Conservation (phyloP, 37 sponge, comb jelly and placozoan species). For the Ephydatia muelleri region DNA sequence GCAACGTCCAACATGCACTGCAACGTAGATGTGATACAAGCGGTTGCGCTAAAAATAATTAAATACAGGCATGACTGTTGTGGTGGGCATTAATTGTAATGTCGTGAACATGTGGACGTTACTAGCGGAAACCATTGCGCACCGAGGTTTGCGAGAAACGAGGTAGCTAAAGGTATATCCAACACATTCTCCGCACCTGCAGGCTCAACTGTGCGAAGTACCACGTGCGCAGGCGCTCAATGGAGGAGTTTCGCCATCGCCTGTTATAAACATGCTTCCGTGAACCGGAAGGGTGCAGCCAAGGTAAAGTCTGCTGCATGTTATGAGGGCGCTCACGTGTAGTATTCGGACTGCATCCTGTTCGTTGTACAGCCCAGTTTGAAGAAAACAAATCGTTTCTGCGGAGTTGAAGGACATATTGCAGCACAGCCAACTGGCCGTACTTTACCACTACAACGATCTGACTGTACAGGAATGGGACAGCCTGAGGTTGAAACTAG, state of each 20-base stretch:
- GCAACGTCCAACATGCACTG: no score
- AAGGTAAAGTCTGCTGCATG: not conserved
- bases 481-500: constrained; percentile 27
- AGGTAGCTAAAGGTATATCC: no score
- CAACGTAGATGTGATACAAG: no score
- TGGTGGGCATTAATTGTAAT: not conserved
- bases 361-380: constrained; percentile 19
- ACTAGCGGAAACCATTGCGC: not conserved
- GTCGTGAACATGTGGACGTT: not conserved
- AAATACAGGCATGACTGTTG: no score
- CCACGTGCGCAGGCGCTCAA: not conserved
- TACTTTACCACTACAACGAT: constrained; percentile 57
- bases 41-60: no score
- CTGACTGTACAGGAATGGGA: constrained; percentile 56
- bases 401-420: constrained; percentile 29
- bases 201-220: not conserved
- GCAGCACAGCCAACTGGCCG: constrained; percentile 16
- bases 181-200: not conserved
- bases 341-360: not conserved
- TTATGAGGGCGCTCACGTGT: no score
- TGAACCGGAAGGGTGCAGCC: not conserved
- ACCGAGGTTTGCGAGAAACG: not conserved
- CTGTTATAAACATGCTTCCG: not conserved
- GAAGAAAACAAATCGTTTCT: constrained; percentile 28
- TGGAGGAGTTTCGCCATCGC: not conserved